phyloP scores from a whole-genome alignment of 2,888 invertebrate species.

The Caenorhabditis parvicauda region DNA sequence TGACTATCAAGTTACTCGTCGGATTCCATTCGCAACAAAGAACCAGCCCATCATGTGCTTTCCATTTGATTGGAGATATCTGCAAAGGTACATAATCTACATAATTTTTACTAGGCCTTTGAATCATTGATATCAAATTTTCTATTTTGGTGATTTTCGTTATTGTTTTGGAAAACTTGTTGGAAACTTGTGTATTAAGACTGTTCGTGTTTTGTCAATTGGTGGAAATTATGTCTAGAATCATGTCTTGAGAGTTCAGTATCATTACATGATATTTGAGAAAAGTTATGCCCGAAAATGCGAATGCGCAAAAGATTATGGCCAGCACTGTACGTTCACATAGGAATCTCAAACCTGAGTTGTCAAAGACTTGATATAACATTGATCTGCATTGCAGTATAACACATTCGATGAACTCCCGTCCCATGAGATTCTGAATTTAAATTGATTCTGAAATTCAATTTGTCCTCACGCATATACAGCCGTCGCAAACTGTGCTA shows the following conservation, averaged over 20 bases:
- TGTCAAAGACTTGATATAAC: conserved; percentile 70
- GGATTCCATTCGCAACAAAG: conserved; percentile 72
- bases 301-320: no score
- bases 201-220: conserved; percentile 5
- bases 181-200: no score
- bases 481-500: conserved; percentile 72
- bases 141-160: no score
- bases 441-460: background rate
- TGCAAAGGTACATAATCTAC: conserved; percentile 64
- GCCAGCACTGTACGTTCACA: no score
- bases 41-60: conserved; percentile 90
- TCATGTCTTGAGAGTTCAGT: no score
- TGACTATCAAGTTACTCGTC: conserved; percentile 69
- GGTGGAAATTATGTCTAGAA: no score
- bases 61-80: conserved; percentile 72
- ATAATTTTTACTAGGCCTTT: conserved; percentile 55
- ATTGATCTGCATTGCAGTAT: conserved; percentile 68
- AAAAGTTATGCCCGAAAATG: no score
- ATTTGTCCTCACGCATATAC: conserved; percentile 23
- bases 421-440: conserved; percentile 48
- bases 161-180: no score
- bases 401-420: conserved; percentile 64
- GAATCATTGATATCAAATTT: no score
- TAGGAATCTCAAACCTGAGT: conserved; percentile 34
- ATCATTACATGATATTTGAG: no score